These are phyloP conservation scores for Champsocephalus gunnari DNA, from an alignment of 2,797 vertebrate genomes.

Conservation along the genomic window DNA sequence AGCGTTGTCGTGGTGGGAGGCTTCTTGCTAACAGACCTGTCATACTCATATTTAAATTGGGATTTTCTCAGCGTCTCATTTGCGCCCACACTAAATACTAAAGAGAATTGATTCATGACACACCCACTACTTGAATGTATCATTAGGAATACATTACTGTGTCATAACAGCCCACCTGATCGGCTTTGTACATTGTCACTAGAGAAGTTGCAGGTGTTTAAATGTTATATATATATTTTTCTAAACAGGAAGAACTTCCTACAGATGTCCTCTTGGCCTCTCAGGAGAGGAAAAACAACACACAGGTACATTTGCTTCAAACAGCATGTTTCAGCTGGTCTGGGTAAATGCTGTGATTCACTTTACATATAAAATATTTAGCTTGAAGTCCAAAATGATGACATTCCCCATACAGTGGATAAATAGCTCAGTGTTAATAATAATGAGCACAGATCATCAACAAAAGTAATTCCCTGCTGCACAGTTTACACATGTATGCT, in stretches of 20 bases:
- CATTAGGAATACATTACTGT: constrained; percentile 55
- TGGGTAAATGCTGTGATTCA: constrained; percentile 15
- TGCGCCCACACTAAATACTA: constrained; percentile 45
- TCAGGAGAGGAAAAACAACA: constrained; percentile 36
- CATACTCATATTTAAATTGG: constrained; percentile 44
- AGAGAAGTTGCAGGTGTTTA: constrained; percentile 10
- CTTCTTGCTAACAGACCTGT: constrained; percentile 60
- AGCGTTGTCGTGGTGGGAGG: constrained; percentile 10
- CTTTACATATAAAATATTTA: constrained; percentile 43
- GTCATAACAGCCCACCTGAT: constrained; percentile 41
- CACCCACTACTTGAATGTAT: constrained; percentile 70
- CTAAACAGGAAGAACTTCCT: constrained; percentile 67
- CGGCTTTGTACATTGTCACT: constrained; percentile 19
- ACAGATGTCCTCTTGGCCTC: constrained; percentile 40
- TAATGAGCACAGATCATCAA: constrained; percentile 4
- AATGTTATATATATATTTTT: constrained; percentile 25
- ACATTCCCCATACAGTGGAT: constrained; percentile 19
- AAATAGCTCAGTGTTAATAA: constrained; percentile 33
- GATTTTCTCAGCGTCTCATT: constrained; percentile 22
- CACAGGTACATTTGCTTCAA: constrained; percentile 54
- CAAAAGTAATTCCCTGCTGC: constrained; percentile 28
- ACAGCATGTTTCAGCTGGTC: constrained; percentile 20
- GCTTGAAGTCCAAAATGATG: constrained; percentile 48
- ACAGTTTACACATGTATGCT: constrained; percentile 13
- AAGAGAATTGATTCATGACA: constrained; percentile 71